These are phyloP conservation scores for Aphaenogaster rudis DNA, from an alignment of 1,140 invertebrate genomes.

Conservation along the genomic window DNA sequence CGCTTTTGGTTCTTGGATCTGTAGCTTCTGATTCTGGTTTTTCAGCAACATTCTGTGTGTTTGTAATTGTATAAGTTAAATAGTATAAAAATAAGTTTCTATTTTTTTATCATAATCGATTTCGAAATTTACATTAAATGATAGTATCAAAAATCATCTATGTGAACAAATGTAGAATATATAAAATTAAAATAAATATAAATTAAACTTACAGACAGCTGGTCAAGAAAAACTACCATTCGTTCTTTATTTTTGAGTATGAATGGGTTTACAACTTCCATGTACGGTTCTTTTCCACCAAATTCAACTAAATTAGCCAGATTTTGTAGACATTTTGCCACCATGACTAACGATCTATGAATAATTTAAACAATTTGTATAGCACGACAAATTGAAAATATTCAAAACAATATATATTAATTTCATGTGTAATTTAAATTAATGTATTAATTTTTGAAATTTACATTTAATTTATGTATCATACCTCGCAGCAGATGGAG, in stretches of 20 bases:
- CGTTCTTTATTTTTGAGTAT: conserved; percentile 98
- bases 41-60: conserved; percentile 88
- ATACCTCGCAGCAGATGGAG: conserved; percentile 94
- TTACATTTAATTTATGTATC: background rate
- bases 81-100: background rate
- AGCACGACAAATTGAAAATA: conserved; percentile 49
- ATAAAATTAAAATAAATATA: conserved; percentile 25
- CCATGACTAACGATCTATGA: conserved; percentile 93
- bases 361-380: conserved; percentile 51
- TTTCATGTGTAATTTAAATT: conserved; percentile 59
- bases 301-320: conserved; percentile 98
- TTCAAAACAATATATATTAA: background rate
- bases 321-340: conserved; percentile 98
- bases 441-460: conserved; percentile 30
- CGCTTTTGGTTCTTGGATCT: conserved; percentile 83
- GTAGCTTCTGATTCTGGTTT: conserved; percentile 89
- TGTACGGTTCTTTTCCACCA: conserved; percentile 98
- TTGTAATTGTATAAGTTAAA: conserved; percentile 49
- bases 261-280: conserved; percentile 99
- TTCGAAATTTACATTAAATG: background rate
- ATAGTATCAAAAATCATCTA: background rate
- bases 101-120: background rate
- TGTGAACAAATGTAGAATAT: background rate
- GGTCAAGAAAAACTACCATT: conserved; percentile 99
- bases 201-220: conserved; percentile 91